Evolutionary conservation across 2,113 vertebrate genomes (phyloP).

Genomic region (Formicarius rufipectus): DNA sequence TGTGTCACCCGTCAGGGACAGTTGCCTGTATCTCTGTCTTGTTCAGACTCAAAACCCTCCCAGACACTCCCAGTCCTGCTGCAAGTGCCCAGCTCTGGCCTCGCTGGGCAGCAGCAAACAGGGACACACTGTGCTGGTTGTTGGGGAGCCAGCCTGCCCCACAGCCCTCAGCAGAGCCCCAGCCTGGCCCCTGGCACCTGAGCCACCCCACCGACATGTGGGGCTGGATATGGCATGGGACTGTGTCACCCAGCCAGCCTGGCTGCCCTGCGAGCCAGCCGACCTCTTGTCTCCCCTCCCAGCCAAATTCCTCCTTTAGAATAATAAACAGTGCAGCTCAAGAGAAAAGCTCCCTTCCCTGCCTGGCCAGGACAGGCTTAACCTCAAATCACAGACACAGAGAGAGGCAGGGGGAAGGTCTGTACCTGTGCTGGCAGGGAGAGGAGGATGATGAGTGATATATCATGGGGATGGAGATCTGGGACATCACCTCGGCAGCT

Average conservation of each 20-base stretch:
- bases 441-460: neutral
- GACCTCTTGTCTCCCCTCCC: slow-evolving; percentile 66
- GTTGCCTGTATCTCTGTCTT: neutral
- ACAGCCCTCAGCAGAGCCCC: fast-evolving
- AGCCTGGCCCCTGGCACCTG: fast-evolving
- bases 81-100: neutral
- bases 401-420: neutral
- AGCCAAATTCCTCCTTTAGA: slow-evolving; percentile 77
- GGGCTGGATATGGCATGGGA: neutral
- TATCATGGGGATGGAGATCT: fast-evolving
- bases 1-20: neutral
- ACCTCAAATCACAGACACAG: neutral
- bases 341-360: slow-evolving; percentile 59
- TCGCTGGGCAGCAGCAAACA: fast-evolving
- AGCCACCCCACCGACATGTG: neutral
- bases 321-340: slow-evolving; percentile 74
- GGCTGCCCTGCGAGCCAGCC: slow-evolving; percentile 16
- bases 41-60: neutral
- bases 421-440: neutral
- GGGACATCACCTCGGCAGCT: neutral
- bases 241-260: neutral
- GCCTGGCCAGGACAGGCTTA: slow-evolving; percentile 45
- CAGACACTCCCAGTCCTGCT: neutral
- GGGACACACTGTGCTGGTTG: fast-evolving
- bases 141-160: neutral